Evolutionary conservation across 2,797 vertebrate species (phyloP), one percentile per base, ranked within the genome.

Genomic region (Falco biarmicus): DNA sequence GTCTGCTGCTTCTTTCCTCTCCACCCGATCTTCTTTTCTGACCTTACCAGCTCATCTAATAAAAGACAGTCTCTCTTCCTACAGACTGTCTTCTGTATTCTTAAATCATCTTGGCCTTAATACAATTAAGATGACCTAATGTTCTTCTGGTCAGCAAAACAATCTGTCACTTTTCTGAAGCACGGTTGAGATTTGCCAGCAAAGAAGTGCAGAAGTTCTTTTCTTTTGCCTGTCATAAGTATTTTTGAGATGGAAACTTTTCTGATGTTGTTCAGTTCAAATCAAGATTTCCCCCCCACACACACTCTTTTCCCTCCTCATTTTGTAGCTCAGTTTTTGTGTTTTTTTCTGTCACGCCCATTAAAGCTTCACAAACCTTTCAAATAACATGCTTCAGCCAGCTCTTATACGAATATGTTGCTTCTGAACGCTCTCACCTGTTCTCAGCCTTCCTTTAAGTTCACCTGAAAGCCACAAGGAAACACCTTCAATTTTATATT

Each of bases 341-440:
- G 8, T 43, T 63, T 53, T 39, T 76, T 19, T n/a, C 3, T 4
- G 7, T 53, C 48, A 19, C 11, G 5, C 10, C 10, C 21, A 9
- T 74, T 78, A 86, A n/a, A 61, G 13, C 50, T 90, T 79, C 47
- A 37, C 45, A 84, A 2, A 61, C 21, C 71, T 82, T 93, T 87
- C n/a, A 65, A 68, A 50, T 91, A 97, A 84, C 21, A 24, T 32
- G 45, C 43, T 91, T 80, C 45, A 91, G n/a, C 76, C 80, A 90
- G 45, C 34, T 96, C 31, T 93, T 84, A 54, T 88, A 96, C 84
- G 94, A 96, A 95, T 54, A 69, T 88, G 47, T 66, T 82, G 18
- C 77, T 87, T 95, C 41, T 95, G 56, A 60, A 89, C 47, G 73
- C 48, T 86, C 90, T 94, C 69, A 87, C 64, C 28, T 69, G 15